Base-by-base conservation (phyloP, 2,888 invertebrate species). In the Eristalinus aeneus region DNA sequence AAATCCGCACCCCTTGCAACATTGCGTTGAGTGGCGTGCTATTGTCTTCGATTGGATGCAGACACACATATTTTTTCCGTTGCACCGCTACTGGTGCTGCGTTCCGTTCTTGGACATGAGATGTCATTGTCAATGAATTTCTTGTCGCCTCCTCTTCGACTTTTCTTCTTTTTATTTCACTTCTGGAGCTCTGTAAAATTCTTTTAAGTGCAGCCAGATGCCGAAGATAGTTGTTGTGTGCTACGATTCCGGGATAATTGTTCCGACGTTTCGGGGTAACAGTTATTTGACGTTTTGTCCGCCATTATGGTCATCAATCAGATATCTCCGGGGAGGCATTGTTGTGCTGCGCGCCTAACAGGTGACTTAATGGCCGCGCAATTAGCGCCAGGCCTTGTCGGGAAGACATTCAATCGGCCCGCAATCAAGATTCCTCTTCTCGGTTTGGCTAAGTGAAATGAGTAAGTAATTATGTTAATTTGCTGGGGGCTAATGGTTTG, bases 211-310 rank as follows among this genome's bases (percentile, higher is more conserved):
- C 5, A 2, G 27, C 27, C 27, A 27, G 27, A 27, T 27, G 27
- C 27, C 27, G 27, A 5, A 27, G 27, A 27, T 27, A 27, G 63
- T 67, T 69, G 78, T 58, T 72, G 53, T 36, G 34, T 81, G 20
- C 64, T n/a, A 11, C 22, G 36, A 23, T 58, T 31, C 53, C 27
- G n/a, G 60, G 12, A 34, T 67, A 64, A 27, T 53, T 53, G 54
- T 32, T 27, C 32, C 22, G 56, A 58, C 61, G 72, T 85, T 85
- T 68, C 64, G 68, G 27, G 27, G 39, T 80, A 73, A 85, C 85
- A 76, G 85, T 85, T 85, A 85, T 77, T 27, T 81, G 76, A 68
- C 80, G 73, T 80, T 78, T 16, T 46, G 81, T 68, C 71, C 61
- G 67, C 75, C 75, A 75, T 69, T 27, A 65, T 77, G 65, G 69